Evolutionary conservation across 2,888 invertebrate genomes (phyloP), one percentile per base, ranked within the genome.

Genomic region (Heliothis peltigera): DNA sequence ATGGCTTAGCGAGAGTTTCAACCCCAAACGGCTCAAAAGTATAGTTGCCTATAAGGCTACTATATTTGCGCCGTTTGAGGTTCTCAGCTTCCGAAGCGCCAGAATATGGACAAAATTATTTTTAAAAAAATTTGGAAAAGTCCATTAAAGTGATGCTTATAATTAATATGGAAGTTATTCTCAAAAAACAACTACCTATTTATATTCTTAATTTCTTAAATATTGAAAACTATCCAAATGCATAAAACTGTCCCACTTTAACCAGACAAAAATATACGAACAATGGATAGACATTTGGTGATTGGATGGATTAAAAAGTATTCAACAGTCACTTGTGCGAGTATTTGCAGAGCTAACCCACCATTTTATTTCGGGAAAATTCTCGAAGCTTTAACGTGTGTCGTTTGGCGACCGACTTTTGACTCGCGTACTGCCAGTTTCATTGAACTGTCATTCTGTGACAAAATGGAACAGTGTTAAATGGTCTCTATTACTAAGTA

Each of bases 301-400:
- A 47, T 22, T 39, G 2, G 8, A 49, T 28, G 21, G 19, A n/a
- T 51, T 25, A 17, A 43, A 69, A 52, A 22, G 4, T 59, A 52
- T 60, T 22, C 6, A 32, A 22, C 17, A 42, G 4, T 52, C 25
- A 25, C 8, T 28, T 19, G 7, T 22, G 39, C 15, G 4, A 15
- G 15, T 42, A 6, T 70, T 4, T 28, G 17, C 47, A 61, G 8
- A 42, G 22, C 18, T 42, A 6, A 59, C 12, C 4, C 17, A 15
- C 8, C 28, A 21, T 49, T 51, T 70, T 35, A 43, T 48, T 70
- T 53, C 25, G 10, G 19, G 8, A n/a, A 28, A 21, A 21, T 43
- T 18, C 47, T 35, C 7, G 17, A 15, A 21, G 21, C 32, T 28
- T 17, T 35, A 18, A 15, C 46, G 17, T 4, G 3, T n/a, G 2